phyloP scores from a whole-genome alignment of 2,113 vertebrate species.

The Myxocyprinus asiaticus region DNA sequence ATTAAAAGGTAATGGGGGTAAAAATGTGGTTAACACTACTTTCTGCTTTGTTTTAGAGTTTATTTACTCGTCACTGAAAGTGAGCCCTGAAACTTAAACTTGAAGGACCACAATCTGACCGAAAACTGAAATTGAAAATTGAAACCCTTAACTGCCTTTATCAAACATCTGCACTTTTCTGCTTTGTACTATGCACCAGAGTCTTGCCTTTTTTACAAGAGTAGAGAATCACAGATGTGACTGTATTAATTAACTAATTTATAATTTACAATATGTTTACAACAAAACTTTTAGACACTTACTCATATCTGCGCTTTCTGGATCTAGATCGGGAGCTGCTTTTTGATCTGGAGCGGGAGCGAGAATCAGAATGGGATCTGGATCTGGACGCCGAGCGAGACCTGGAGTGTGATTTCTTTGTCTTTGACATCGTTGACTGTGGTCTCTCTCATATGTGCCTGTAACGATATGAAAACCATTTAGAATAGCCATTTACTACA shows the following conservation, averaged over 20 bases:
- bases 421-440: constrained; percentile 86
- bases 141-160: background rate
- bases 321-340: constrained; percentile 83
- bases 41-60: too few species aligned
- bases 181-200: background rate
- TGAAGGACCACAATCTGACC: background rate
- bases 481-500: background rate
- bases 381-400: constrained; percentile 88
- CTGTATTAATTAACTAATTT: background rate
- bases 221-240: background rate
- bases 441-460: constrained; percentile 64
- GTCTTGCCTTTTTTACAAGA: background rate
- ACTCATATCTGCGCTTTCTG: constrained; percentile 91
- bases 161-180: background rate
- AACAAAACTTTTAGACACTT: constrained; percentile 30
- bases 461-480: constrained; percentile 41
- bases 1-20: too few species aligned
- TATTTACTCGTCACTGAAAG: background rate
- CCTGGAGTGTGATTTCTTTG: constrained; percentile 88
- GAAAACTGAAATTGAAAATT: background rate
- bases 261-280: background rate
- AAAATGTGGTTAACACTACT: too few species aligned
- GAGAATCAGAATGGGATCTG: constrained; percentile 86
- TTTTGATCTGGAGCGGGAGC: constrained; percentile 83
- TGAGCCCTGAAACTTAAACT: constrained; percentile 7